A percentile compares a stretch with the other conserved stretches of the same genome.
Conservation (phyloP, 2,888 invertebrate species). For the Sceliomorpha sp. region DNA sequence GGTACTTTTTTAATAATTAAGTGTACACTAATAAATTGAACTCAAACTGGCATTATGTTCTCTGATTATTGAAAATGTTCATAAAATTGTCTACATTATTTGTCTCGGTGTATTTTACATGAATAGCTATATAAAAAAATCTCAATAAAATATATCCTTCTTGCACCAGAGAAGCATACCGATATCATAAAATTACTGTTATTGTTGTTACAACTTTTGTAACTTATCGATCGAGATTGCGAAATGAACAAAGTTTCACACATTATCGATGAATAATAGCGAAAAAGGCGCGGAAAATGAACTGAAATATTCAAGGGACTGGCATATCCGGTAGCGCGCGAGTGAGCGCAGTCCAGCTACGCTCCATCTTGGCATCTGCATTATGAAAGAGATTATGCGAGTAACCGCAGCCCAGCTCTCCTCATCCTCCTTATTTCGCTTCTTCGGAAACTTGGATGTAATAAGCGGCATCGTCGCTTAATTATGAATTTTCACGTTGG, state of each 20-base stretch:
- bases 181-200: constrained; percentile 4
- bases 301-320: constrained; percentile 44
- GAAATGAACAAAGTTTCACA: constrained; percentile 41
- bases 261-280: constrained; percentile 49
- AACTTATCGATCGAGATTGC: constrained; percentile 27
- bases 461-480: constrained; percentile 74
- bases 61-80: too few relatives aligned
- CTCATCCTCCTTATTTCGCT: constrained; percentile 66
- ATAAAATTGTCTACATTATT: too few relatives aligned
- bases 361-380: constrained; percentile 63
- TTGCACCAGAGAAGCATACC: too few relatives aligned
- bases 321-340: constrained; percentile 21
- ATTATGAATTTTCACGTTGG: constrained; percentile 73
- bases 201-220: constrained; percentile 12
- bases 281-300: constrained; percentile 43
- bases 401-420: constrained; percentile 66
- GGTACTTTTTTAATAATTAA: too few relatives aligned
- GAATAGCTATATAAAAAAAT: too few relatives aligned
- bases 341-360: constrained; percentile 31
- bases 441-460: constrained; percentile 73
- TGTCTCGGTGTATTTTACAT: too few relatives aligned
- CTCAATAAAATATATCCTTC: too few relatives aligned
- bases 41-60: too few relatives aligned
- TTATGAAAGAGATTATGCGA: constrained; percentile 71
- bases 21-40: too few relatives aligned